Base-by-base conservation (phyloP, 2,113 vertebrate genomes). In the Scomber scombrus region DNA sequence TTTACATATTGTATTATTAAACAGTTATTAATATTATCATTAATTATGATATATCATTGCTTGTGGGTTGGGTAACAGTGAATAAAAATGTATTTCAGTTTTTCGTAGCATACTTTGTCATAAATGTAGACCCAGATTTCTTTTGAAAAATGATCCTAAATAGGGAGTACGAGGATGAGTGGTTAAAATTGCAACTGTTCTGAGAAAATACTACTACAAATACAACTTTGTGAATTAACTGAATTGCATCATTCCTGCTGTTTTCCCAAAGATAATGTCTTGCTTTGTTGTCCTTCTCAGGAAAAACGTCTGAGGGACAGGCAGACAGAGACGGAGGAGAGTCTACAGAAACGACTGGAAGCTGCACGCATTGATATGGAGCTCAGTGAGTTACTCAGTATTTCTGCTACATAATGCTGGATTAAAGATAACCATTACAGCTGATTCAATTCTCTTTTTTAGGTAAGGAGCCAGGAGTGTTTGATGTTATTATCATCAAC, bases 391-490 rank as follows among this genome's bases (percentile, higher is more conserved):
- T 93, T 91, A 12, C 16, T 45, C 21, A 0, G 40, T 19, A 51
- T 3, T 26, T 46, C 52, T 13, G 2, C 1, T 3, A 3, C 1
- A 50, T 3, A 2, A 66, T 21, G 5, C 34, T 10, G 11, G 34
- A 60, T 2, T 11, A 49, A 56, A 66, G 34, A 46, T 8, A 58
- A 21, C 3, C 19, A 16, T 2, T 21, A 8, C 4, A 21, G 14
- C 21, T 78, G 1, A 63, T 45, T 65, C 1, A 40, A 5, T 21
- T 71, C 1, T 64, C 1, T 18, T 70, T 77, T 83, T 2, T 21
- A 98, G 97, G 97, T 91, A 97, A 97, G 78, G 97, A 99, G 82
- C 96, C 96, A 0, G 97, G 97, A 56, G 90, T 98, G n/a, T 99
- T 99, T 0, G 96, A 99, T 86, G 18, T 95, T 66, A 89, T 98